These are phyloP conservation scores for Adelphocoris suturalis DNA, from an alignment of 2,888 invertebrate genomes.

Conservation along the genomic window DNA sequence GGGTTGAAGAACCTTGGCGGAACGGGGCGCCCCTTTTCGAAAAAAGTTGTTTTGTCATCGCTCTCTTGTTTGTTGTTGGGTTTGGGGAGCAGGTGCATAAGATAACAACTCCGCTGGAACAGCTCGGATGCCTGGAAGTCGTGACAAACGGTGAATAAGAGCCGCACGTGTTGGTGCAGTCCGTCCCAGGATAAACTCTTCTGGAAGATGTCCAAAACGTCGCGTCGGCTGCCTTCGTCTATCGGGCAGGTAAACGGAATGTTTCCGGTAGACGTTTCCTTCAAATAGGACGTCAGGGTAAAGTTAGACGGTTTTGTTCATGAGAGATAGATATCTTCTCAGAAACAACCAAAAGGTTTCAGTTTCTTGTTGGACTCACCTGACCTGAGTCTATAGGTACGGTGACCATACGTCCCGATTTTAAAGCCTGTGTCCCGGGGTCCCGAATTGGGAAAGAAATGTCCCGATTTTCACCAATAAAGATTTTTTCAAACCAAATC, in stretches of 20 bases:
- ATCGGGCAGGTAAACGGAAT: neutral
- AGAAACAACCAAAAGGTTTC: neutral
- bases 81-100: conserved; percentile 27
- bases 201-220: conserved; percentile 48
- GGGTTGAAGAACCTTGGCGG: conserved; percentile 47
- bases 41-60: conserved; percentile 52
- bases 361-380: no score
- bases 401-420: no score
- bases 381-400: no score
- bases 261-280: neutral
- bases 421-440: no score
- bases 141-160: neutral
- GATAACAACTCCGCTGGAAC: conserved; percentile 21
- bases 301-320: neutral
- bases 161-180: conserved; percentile 16
- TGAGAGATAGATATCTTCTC: neutral
- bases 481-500: no score
- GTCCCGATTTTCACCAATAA: no score
- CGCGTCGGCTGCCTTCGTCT: neutral
- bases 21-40: neutral
- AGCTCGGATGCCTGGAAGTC: conserved; percentile 31
- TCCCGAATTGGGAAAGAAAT: no score
- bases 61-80: conserved; percentile 41
- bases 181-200: conserved; percentile 23
- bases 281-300: neutral